A percentile compares a stretch with the other conserved stretches of the same genome.
Conservation (phyloP, 2,113 vertebrate species). For the Ochotona princeps region DNA sequence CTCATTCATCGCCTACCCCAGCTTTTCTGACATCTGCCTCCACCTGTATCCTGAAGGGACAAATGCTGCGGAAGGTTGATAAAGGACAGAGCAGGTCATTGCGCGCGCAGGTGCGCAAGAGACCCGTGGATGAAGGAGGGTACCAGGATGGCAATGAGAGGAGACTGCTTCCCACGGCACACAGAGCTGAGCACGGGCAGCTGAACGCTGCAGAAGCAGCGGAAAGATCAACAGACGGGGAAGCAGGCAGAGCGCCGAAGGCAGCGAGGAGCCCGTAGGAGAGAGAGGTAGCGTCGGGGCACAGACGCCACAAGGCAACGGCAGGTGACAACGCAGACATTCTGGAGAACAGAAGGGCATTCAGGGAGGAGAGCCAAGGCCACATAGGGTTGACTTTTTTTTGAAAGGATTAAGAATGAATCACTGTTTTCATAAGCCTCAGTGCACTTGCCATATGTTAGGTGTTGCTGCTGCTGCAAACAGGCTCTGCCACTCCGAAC, state of each 20-base stretch:
- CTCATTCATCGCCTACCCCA: background rate
- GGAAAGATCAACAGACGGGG: background rate
- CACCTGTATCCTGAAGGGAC: background rate
- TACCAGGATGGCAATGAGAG: background rate
- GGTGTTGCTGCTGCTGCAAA: constrained; percentile 80
- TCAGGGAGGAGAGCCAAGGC: constrained; percentile 72
- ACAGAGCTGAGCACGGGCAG: background rate
- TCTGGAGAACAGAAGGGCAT: constrained; percentile 70
- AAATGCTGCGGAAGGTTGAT: background rate
- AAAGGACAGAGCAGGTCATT: background rate
- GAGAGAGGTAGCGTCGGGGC: background rate
- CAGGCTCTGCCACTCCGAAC: constrained; percentile 64
- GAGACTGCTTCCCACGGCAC: background rate
- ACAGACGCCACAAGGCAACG: background rate
- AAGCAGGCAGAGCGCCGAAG: background rate
- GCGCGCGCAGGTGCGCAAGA: background rate
- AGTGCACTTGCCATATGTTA: constrained; percentile 80
- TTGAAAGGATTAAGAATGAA: constrained; percentile 82
- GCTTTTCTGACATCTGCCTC: background rate
- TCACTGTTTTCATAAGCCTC: constrained; percentile 84
- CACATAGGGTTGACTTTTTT: constrained; percentile 55
- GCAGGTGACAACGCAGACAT: constrained; percentile 59
- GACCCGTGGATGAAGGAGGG: accelerated
- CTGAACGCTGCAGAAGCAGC: background rate
- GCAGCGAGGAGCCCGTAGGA: background rate